phyloP scores from a whole-genome alignment of 2,113 vertebrate genomes.

The Lepisosteus oculatus region DNA sequence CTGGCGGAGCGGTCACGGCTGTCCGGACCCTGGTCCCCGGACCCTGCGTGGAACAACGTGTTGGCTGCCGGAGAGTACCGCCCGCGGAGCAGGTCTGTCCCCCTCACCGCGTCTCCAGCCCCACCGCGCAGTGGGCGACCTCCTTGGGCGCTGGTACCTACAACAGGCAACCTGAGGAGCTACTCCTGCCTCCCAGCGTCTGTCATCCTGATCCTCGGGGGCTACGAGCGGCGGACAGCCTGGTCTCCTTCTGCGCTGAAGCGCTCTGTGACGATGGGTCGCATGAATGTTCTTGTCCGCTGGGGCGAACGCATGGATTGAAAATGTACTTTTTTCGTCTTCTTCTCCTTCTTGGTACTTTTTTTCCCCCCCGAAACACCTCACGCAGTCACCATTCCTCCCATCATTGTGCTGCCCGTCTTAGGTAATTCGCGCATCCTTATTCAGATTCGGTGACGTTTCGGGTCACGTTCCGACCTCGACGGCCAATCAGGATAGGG shows the following conservation, averaged over 20 bases:
- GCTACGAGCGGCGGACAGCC: background rate
- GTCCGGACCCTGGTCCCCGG: conserved; percentile 58
- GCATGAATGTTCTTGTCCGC: conserved; percentile 6
- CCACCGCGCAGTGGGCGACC: conserved; percentile 21
- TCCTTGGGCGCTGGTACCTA: conserved; percentile 22
- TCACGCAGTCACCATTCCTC: conserved; percentile 77
- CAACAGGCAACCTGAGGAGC: conserved; percentile 14
- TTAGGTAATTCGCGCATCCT: conserved; percentile 82
- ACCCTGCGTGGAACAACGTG: conserved; percentile 66
- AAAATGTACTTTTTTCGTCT: conserved; percentile 5
- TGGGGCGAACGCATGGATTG: background rate
- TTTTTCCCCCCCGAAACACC: conserved; percentile 71
- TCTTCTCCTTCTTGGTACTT: conserved; percentile 28
- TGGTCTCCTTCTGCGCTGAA: conserved; percentile 17
- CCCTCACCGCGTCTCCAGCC: conserved; percentile 33
- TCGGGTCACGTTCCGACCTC: conserved; percentile 60
- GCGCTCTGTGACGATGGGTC: conserved; percentile 16
- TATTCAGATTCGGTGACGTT: conserved; percentile 88
- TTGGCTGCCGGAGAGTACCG: conserved; percentile 48
- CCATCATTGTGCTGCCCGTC: conserved; percentile 81
- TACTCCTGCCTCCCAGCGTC: conserved; percentile 16
- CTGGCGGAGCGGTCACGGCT: conserved; percentile 57
- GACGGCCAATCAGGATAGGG: conserved; percentile 76
- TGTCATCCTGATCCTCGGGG: conserved; percentile 16
- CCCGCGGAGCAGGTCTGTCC: conserved; percentile 31